phyloP scores from a whole-genome alignment of 2,113 vertebrate genomes.

The Nibea coibor region DNA sequence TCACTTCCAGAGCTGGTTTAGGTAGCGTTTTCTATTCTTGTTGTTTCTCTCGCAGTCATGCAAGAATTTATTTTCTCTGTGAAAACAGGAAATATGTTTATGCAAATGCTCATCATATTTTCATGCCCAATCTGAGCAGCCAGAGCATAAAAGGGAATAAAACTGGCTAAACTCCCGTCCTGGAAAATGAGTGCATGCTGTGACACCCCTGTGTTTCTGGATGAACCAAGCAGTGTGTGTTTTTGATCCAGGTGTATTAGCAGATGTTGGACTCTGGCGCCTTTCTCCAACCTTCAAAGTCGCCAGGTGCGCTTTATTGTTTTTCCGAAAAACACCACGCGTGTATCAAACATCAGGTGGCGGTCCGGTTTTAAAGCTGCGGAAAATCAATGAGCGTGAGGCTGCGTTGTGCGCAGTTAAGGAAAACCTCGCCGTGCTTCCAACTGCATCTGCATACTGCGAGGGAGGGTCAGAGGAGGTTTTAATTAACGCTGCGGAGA shows the following conservation, averaged over 20 bases:
- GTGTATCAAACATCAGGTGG: neutral
- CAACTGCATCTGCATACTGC: neutral
- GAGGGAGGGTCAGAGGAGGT: neutral
- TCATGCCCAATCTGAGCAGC: conserved; percentile 22
- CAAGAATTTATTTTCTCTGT: conserved; percentile 11
- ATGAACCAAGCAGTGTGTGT: neutral
- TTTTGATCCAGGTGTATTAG: conserved; percentile 16
- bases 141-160: conserved; percentile 35
- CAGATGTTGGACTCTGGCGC: conserved; percentile 1
- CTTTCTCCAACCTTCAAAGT: neutral
- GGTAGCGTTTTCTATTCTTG: conserved; percentile 26
- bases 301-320: neutral
- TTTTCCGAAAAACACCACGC: neutral
- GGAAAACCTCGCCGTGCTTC: neutral
- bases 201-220: conserved; percentile 2
- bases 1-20: conserved; percentile 13
- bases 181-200: conserved; percentile 21
- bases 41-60: conserved; percentile 24
- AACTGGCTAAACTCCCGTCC: conserved; percentile 2
- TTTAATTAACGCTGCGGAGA: conserved; percentile 56
- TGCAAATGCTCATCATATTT: conserved; percentile 57
- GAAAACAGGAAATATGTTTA: conserved; percentile 50
- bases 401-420: neutral
- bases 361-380: conserved; percentile 10
- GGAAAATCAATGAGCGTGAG: conserved; percentile 10